Base-by-base conservation (phyloP, 2,113 vertebrate species). In the Saiga tatarica region DNA sequence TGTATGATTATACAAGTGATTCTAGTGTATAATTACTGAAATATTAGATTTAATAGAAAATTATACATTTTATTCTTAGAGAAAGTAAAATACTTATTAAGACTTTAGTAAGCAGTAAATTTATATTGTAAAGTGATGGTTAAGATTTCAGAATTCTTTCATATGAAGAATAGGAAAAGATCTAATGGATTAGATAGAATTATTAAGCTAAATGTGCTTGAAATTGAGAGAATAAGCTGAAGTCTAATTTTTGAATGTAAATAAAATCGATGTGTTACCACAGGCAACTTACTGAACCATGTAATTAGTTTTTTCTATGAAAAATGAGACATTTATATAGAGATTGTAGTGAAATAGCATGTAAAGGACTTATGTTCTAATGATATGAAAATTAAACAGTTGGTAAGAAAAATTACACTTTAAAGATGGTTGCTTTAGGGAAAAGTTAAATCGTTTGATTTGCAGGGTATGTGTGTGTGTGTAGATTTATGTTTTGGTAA, bases 241-340 rank as follows among this genome's bases (percentile, higher is more conserved):
- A 97, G 95, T 98, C 97, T 98, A 98, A 97, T 98, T 99, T 98
- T 99, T 87, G 97, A 98, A 98, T 98, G 98, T 99, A 99, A 99
- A 99, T 99, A 99, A 98, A 99, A 99, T 98, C 30, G 83, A 98
- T 98, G 96, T 98, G 98, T 98, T 98, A 98, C 98, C 97, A 98
- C 92, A 98, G 98, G 98, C 98, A 97, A 96, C 90, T 98, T 97
- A 87, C 97, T 98, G 98, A 99, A 98, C 98, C 98, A 91, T 95
- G 78, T 99, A 99, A 99, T 99, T 97, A 97, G 97, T 36, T 98
- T 98, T 98, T 99, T 96, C 67, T 95, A 11, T 97, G 97, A 98
- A 99, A 98, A 99, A 98, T 42, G 95, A 98, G 97, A 98, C 96
- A 78, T 98, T 98, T 97, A 91, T 97, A 92, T 55, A 98, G 97